A percentile compares a stretch with the other conserved stretches of the same genome.
These are phyloP conservation scores for Lota lota DNA, from an alignment of 2,113 vertebrate genomes.

Conservation along the genomic window DNA sequence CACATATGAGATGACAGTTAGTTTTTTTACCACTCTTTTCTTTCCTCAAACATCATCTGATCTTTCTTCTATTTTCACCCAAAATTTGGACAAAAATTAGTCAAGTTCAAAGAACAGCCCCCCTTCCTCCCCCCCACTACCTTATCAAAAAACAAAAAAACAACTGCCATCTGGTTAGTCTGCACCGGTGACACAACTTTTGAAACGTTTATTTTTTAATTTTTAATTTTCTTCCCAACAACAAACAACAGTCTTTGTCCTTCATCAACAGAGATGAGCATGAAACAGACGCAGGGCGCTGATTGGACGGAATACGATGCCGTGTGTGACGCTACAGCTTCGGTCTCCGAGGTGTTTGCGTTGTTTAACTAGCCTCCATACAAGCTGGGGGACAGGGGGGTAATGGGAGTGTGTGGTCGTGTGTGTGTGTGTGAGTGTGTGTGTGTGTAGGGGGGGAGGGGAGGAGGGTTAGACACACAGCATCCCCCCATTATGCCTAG, in stretches of 20 bases:
- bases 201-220: slow-evolving; percentile 33
- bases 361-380: slow-evolving; percentile 56
- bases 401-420: too few relatives aligned
- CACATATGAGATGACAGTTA: slow-evolving; percentile 67
- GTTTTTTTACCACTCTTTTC: slow-evolving; percentile 48
- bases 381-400: slow-evolving; percentile 39
- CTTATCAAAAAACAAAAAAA: background rate
- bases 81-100: slow-evolving; percentile 55
- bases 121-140: background rate
- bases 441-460: too few relatives aligned
- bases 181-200: slow-evolving; percentile 57
- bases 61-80: slow-evolving; percentile 23
- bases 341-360: slow-evolving; percentile 51
- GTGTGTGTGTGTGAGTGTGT: too few relatives aligned
- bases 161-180: slow-evolving; percentile 58
- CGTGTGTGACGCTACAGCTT: slow-evolving; percentile 44
- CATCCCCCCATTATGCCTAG: slow-evolving; percentile 45
- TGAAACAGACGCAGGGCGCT: slow-evolving; percentile 52
- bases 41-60: slow-evolving; percentile 48
- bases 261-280: slow-evolving; percentile 60
- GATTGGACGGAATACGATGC: slow-evolving; percentile 20
- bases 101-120: slow-evolving; percentile 46
- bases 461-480: too few relatives aligned
- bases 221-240: slow-evolving; percentile 33
- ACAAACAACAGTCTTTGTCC: slow-evolving; percentile 65